phyloP scores from a whole-genome alignment of 2,888 invertebrate genomes.

The Polylopha cassiicola region DNA sequence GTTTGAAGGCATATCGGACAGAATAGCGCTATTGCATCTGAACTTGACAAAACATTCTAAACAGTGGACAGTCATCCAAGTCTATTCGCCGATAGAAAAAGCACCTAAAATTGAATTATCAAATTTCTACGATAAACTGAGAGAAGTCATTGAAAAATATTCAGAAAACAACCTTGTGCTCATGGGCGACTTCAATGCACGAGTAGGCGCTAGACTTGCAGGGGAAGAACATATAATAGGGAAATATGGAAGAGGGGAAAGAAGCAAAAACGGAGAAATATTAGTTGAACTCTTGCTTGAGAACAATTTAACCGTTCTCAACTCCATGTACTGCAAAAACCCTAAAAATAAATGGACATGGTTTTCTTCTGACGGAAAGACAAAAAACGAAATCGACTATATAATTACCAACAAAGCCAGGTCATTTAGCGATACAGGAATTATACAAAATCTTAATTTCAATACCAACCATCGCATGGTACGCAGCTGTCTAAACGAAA shows the following conservation, averaged over 20 bases:
- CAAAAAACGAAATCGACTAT: neutral
- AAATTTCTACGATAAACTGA: neutral
- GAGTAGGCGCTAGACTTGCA: neutral
- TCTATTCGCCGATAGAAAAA: neutral
- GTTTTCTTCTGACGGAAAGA: conserved; percentile 8
- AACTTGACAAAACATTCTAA: neutral
- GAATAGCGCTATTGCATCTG: neutral
- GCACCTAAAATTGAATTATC: neutral
- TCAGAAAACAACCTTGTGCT: neutral
- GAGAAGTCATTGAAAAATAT: neutral
- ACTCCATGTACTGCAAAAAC: neutral
- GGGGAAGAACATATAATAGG: neutral
- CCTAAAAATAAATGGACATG: conserved; percentile 11
- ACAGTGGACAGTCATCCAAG: no score
- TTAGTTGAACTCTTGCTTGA: neutral
- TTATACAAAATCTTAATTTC: conserved; percentile 1
- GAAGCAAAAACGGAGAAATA: conserved; percentile 1
- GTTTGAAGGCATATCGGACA: neutral
- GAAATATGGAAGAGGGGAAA: neutral
- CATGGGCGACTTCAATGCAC: neutral
- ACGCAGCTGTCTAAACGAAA: neutral
- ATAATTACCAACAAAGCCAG: neutral
- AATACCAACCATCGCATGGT: conserved; percentile 4
- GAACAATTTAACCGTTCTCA: neutral
- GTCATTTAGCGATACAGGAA: neutral